Base-by-base conservation (phyloP, 2,888 invertebrate genomes). In the Trissolcus brochymenae region DNA sequence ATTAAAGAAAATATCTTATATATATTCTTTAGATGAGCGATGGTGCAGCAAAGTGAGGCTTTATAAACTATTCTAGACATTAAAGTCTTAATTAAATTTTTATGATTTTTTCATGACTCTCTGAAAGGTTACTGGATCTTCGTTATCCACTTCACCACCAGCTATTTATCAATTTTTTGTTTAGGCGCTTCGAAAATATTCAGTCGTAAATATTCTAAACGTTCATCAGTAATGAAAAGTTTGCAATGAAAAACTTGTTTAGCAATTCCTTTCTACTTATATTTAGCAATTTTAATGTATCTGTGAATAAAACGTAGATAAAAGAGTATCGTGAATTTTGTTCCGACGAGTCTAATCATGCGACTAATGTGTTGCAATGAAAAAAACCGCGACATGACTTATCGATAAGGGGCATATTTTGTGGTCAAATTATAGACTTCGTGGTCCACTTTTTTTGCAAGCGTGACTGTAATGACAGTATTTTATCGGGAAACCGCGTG, bases 401-500 rank as follows among this genome's bases (percentile, higher is more conserved):
- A 4, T 55, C 49, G 57, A 67, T 65, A 65, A 59, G 16, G 21
- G 29, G 9, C 50, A 64, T 59, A 64, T 64, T 75, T 75, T 59
- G 55, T n/a, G 14, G 64, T 21, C 62, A 64, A 79, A 76, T 67
- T 59, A 62, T 72, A 65, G 56, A 68, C 43, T 64, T 66, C 53
- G 49, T 50, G 53, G 51, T 62, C 70, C 64, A 72, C 65, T 72
- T 67, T 60, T 75, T 64, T 62, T n/a, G 40, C 61, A 65, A 73
- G 76, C 71, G 71, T 75, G 70, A 60, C 66, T 70, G 65, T 81
- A 80, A 81, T 80, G 73, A 79, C 70, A 66, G 62, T 40, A 70
- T 80, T 80, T 79, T 80, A 79, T 75, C 59, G 65, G 67, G 82
- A 80, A 82, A 81, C 82, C 74, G 84, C 84, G 83, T 85, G 85